Percentiles rank a stretch among this genome's conserved stretches.
phyloP scores from a whole-genome alignment of 2,113 vertebrate genomes.

The Zosterops pallidus region DNA sequence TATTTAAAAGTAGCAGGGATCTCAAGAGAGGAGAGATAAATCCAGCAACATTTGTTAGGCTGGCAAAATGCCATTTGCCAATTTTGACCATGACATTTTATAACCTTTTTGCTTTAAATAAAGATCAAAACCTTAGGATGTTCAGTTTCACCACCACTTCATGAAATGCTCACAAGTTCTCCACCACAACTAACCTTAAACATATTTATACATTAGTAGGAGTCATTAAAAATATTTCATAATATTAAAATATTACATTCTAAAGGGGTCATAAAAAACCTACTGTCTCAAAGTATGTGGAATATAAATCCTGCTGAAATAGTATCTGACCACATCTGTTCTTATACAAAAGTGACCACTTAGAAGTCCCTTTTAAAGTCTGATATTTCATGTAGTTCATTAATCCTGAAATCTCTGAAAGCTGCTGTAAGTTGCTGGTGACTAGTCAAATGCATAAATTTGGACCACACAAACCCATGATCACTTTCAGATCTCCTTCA shows the following conservation, averaged over 20 bases:
- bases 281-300: not conserved
- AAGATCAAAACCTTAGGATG: slow-evolving; percentile 17
- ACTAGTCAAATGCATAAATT: not conserved
- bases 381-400: not conserved
- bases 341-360: not conserved
- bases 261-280: not conserved
- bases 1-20: not conserved
- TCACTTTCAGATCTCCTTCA: not conserved
- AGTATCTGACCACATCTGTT: not conserved
- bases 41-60: not conserved
- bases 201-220: not conserved
- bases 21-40: slow-evolving; percentile 6
- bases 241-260: not conserved
- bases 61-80: slow-evolving; percentile 8
- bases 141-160: not conserved
- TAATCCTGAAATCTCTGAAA: not conserved
- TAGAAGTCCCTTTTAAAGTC: not conserved
- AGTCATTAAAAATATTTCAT: not conserved
- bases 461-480: not conserved
- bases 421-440: not conserved
- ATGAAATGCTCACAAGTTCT: not conserved
- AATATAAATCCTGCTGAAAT: not conserved
- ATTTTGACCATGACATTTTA: slow-evolving; percentile 36
- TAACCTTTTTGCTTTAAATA: slow-evolving; percentile 29
- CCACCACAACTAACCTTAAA: not conserved